These are phyloP conservation scores for Reticulitermes lucifugus DNA, from an alignment of 2,888 invertebrate species.

Conservation along the genomic window DNA sequence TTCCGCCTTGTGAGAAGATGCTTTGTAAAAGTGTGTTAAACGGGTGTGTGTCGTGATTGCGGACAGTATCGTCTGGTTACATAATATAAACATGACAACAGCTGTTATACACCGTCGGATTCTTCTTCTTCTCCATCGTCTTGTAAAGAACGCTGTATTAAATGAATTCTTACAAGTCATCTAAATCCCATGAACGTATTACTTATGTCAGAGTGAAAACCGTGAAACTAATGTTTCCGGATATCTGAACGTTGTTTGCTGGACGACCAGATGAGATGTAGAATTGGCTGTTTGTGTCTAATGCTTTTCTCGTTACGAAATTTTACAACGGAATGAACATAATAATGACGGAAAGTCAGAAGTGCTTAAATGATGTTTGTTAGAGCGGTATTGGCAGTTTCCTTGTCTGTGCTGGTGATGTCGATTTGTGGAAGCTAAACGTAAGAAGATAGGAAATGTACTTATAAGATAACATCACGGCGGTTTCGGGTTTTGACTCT, in stretches of 20 bases:
- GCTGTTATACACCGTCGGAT: neutral
- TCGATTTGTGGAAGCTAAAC: too few species aligned
- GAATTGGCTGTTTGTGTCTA: too few species aligned
- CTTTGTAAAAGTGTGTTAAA: neutral
- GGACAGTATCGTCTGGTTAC: neutral
- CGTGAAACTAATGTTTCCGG: conserved; percentile 10
- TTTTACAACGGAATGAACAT: too few species aligned
- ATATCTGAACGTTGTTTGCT: neutral
- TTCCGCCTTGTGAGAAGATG: neutral
- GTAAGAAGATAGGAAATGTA: too few species aligned
- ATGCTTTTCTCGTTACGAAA: too few species aligned
- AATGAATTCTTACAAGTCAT: conserved; percentile 3
- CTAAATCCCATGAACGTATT: neutral
- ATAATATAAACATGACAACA: neutral
- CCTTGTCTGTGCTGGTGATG: too few species aligned
- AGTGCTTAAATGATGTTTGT: too few species aligned
- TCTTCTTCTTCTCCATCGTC: neutral
- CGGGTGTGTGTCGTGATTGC: neutral
- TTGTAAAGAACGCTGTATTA: neutral
- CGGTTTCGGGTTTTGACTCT: too few species aligned
- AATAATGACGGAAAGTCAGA: too few species aligned
- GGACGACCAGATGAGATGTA: neutral
- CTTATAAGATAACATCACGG: too few species aligned
- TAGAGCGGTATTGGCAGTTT: too few species aligned
- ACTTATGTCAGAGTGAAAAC: neutral